Percentiles rank a stretch among this genome's conserved stretches.
phyloP scores from a whole-genome alignment of 2,888 invertebrate species.

The Pemphredon lugubris region DNA sequence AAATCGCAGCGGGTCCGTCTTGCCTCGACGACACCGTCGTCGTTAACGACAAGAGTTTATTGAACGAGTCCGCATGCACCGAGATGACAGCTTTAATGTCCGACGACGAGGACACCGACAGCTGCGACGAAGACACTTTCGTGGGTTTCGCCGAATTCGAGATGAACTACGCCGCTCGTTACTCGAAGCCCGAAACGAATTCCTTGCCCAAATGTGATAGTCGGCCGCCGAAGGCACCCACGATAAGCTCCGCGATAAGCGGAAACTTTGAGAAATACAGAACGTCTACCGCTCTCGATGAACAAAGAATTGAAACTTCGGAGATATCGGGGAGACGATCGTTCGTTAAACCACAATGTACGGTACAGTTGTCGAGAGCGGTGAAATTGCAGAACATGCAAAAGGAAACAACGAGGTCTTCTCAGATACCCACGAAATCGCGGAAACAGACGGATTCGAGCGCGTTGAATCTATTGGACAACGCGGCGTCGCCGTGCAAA shows the following conservation, averaged over 20 bases:
- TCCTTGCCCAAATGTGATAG: conserved; percentile 6
- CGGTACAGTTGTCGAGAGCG: background rate
- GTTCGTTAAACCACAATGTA: background rate
- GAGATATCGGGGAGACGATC: too few relatives aligned
- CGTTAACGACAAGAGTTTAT: background rate
- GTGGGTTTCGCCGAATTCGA: conserved; percentile 50
- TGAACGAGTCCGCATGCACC: conserved; percentile 56
- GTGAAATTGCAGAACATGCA: conserved; percentile 24
- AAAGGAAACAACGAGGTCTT: conserved; percentile 36
- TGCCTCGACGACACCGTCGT: conserved; percentile 23
- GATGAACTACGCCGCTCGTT: background rate
- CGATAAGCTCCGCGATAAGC: background rate
- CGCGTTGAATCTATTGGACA: conserved; percentile 70
- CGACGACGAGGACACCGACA: conserved; percentile 70
- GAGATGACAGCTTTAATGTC: conserved; percentile 60
- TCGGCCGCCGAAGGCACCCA: background rate
- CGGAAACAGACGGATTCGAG: conserved; percentile 34
- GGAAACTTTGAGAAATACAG: background rate
- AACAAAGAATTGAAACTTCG: too few relatives aligned
- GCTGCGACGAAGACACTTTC: conserved; percentile 70
- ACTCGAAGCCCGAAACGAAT: conserved; percentile 3
- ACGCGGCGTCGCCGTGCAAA: conserved; percentile 75
- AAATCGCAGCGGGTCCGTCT: background rate
- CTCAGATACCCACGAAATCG: conserved; percentile 33
- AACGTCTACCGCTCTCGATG: background rate